Conservation (phyloP, 2,888 invertebrate genomes). For the Troides helena region DNA sequence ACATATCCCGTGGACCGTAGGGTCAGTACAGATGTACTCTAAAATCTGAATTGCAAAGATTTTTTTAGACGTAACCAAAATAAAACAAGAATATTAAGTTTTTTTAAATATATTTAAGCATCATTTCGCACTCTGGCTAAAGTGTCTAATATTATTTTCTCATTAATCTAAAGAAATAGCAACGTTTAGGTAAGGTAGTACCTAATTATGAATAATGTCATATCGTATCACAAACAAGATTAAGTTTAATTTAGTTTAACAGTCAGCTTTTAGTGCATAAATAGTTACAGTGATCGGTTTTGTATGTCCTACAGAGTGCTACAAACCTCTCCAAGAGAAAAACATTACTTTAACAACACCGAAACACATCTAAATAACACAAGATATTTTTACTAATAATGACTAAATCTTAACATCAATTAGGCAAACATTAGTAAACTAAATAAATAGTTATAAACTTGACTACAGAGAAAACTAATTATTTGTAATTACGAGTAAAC, state of each 20-base stretch:
- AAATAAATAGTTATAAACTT: background rate
- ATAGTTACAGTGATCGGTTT: conserved; percentile 46
- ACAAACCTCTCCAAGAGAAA: conserved; percentile 47
- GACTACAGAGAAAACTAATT: too few relatives aligned
- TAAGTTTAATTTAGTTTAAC: conserved; percentile 41
- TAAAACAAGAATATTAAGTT: conserved; percentile 34
- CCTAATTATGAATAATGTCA: conserved; percentile 34
- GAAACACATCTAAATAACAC: conserved; percentile 3
- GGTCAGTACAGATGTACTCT: too few relatives aligned
- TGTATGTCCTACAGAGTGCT: conserved; percentile 59
- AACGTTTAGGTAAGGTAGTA: conserved; percentile 47
- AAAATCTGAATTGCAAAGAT: background rate
- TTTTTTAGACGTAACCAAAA: conserved; percentile 19
- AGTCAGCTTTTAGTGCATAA: conserved; percentile 41
- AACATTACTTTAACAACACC: conserved; percentile 13
- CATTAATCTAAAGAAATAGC: conserved; percentile 58
- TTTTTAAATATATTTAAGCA: conserved; percentile 44
- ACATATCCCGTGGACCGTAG: too few relatives aligned
- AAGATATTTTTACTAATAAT: conserved; percentile 9
- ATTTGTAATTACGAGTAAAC: too few relatives aligned
- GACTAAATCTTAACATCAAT: conserved; percentile 7
- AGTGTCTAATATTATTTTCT: conserved; percentile 44
- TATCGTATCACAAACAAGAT: conserved; percentile 26
- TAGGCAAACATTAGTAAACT: conserved; percentile 11
- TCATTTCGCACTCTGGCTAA: conserved; percentile 51